Percentiles rank a stretch among this genome's conserved stretches.
phyloP scores from a whole-genome alignment of 2,113 vertebrate species.

The Pelecanus crispus region DNA sequence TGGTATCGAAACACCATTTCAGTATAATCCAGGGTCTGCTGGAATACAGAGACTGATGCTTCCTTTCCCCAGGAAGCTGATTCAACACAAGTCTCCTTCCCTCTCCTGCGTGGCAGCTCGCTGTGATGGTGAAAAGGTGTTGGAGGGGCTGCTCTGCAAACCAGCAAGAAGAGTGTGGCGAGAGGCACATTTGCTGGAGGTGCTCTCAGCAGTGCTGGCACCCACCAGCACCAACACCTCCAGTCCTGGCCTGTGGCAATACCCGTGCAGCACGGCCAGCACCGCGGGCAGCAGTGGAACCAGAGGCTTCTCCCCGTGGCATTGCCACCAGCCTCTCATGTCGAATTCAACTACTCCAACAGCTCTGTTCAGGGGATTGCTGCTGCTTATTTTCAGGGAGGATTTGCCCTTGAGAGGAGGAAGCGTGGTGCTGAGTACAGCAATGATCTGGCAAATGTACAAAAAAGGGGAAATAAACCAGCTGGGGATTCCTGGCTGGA shows the following conservation, averaged over 20 bases:
- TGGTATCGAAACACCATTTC: not conserved
- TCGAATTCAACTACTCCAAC: not conserved
- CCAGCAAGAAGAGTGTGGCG: accelerated
- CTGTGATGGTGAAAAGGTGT: not conserved
- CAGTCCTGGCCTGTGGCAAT: too few species aligned
- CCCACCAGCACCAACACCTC: too few species aligned
- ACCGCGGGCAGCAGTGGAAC: accelerated
- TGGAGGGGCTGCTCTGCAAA: not conserved
- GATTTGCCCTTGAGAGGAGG: not conserved
- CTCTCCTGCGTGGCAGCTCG: accelerated
- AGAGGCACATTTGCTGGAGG: accelerated
- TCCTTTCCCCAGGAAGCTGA: not conserved
- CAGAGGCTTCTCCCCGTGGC: not conserved
- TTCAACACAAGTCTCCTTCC: not conserved
- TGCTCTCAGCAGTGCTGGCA: not conserved
- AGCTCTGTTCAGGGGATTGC: not conserved
- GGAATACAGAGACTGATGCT: not conserved
- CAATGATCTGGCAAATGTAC: not conserved
- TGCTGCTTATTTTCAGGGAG: not conserved
- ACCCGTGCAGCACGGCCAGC: not conserved
- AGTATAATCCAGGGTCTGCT: not conserved
- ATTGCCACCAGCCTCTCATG: accelerated
- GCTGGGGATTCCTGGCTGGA: conserved; percentile 26
- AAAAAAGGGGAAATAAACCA: conserved; percentile 21
- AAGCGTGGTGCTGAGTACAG: not conserved